Evolutionary conservation across 2,888 invertebrate genomes (phyloP), one percentile per base, ranked within the genome.

Genomic region (Sclerodermus sp.): DNA sequence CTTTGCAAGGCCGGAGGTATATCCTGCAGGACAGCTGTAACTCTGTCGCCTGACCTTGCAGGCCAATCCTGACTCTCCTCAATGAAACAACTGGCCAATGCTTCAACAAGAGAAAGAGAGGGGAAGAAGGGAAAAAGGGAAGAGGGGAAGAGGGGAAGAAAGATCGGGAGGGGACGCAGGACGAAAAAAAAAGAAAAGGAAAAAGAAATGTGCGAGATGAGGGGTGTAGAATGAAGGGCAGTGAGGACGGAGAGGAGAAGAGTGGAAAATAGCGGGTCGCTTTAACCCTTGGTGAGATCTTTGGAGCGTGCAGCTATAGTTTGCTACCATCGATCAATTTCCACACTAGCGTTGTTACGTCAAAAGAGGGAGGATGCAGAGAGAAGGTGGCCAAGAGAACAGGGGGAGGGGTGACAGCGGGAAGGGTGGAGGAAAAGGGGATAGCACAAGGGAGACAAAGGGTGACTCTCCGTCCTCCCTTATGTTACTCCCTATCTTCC

Each of bases 51-150:
- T 23, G 23, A 23, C 23, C 23, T 23, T 23, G 23, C 8, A 66
- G 63, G 62, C 55, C 62, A 64, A 66, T 60, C 62, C 68, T 66
- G 69, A 73, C 73, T 73, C 70, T 70, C 70, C 23, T 23, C 23
- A n/a, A n/a, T n/a, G n/a, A n/a, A n/a, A n/a, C n/a, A n/a, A n/a
- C n/a, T n/a, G n/a, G 67, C 71, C 72, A 71, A 74, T 71, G 70
- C 73, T 73, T 68, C 62, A 71, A 71, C 68, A 67, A 64, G 69
- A 8, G 65, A 71, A 62, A 66, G 68, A 71, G 67, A 62, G 57
- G 65, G 64, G 62, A 62, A 58, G 62, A 65, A 66, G 68, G 58
- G 61, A 40, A 70, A 59, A 68, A 23, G 23, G 8, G 23, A 8
- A 23, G 23, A 8, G 23, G 23, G 4, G 23, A 23, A 3, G 3